phyloP scores from a whole-genome alignment of 1,140 invertebrate species.

The Drosophila pseudoananassae region DNA sequence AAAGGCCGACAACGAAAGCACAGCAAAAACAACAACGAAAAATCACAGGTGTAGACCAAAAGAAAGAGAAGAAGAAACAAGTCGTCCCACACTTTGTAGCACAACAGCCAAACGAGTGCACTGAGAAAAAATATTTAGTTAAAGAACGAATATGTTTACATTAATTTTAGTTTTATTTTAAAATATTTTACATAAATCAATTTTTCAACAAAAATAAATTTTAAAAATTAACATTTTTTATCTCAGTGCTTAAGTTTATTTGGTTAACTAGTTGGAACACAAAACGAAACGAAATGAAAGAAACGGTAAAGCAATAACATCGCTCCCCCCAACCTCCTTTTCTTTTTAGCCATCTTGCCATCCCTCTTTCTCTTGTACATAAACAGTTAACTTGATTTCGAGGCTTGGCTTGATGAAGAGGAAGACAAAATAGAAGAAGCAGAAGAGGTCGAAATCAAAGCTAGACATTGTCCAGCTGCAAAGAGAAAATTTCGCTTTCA shows the following conservation, averaged over 20 bases:
- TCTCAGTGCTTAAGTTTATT: constrained; percentile 45
- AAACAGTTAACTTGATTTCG: constrained; percentile 71
- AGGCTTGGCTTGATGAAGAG: constrained; percentile 66
- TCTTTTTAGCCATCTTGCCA: constrained; percentile 5
- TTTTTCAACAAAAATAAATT: not conserved
- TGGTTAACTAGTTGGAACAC: constrained; percentile 52
- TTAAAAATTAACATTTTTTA: not conserved
- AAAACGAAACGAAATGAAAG: constrained; percentile 49
- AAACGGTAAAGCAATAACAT: constrained; percentile 75
- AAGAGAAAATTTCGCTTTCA: constrained; percentile 83
- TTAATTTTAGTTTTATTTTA: not conserved
- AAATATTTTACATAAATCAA: not conserved
- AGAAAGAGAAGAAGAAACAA: constrained; percentile 28
- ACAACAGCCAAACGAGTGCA: constrained; percentile 18
- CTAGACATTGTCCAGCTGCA: constrained; percentile 65
- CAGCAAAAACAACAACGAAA: constrained; percentile 55
- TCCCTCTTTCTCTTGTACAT: constrained; percentile 58
- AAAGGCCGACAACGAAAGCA: constrained; percentile 65
- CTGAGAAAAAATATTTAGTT: constrained; percentile 1
- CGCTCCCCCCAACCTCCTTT: constrained; percentile 24
- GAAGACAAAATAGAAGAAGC: constrained; percentile 37
- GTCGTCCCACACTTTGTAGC: constrained; percentile 25
- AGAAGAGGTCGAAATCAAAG: constrained; percentile 43
- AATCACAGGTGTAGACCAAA: constrained; percentile 61
- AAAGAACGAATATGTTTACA: not conserved